phyloP scores from a whole-genome alignment of 2,113 vertebrate genomes.

The Desmodus rotundus region DNA sequence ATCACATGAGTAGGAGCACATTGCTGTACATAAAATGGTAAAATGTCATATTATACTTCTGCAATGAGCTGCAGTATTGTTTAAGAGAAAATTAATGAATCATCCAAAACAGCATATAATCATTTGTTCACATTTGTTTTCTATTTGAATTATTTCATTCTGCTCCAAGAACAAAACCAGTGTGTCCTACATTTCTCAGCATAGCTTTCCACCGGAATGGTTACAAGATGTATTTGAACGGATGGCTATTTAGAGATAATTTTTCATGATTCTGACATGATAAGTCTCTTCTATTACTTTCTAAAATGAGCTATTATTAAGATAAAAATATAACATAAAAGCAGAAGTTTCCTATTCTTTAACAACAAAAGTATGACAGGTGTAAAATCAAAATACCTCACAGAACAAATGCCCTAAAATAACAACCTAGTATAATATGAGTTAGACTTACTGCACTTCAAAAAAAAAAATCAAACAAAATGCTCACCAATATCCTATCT shows the following conservation, averaged over 20 bases:
- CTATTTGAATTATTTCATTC: slow-evolving; percentile 36
- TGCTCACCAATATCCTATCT: not conserved
- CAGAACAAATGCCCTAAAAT: slow-evolving; percentile 21
- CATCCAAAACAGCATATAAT: not conserved
- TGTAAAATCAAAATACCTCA: not conserved
- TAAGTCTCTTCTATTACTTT: slow-evolving; percentile 3
- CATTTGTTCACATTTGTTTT: slow-evolving; percentile 34
- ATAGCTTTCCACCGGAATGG: not conserved
- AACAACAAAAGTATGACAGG: not conserved
- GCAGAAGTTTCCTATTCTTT: not conserved
- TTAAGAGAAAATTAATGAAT: slow-evolving; percentile 50
- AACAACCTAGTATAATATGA: not conserved
- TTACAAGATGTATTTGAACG: not conserved
- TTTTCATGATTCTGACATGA: not conserved
- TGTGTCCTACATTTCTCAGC: not conserved
- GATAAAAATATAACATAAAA: not conserved
- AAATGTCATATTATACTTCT: slow-evolving; percentile 1
- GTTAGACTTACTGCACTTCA: slow-evolving; percentile 13
- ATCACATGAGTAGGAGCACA: not conserved
- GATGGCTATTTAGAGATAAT: slow-evolving; percentile 3
- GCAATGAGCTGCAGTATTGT: slow-evolving; percentile 19
- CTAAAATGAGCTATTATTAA: slow-evolving; percentile 17
- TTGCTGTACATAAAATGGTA: slow-evolving; percentile 50
- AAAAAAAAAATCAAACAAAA: slow-evolving; percentile 51
- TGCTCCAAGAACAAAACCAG: not conserved